Evolutionary conservation across 2,113 vertebrate genomes (phyloP).

Genomic region (Sinosuthora webbiana): DNA sequence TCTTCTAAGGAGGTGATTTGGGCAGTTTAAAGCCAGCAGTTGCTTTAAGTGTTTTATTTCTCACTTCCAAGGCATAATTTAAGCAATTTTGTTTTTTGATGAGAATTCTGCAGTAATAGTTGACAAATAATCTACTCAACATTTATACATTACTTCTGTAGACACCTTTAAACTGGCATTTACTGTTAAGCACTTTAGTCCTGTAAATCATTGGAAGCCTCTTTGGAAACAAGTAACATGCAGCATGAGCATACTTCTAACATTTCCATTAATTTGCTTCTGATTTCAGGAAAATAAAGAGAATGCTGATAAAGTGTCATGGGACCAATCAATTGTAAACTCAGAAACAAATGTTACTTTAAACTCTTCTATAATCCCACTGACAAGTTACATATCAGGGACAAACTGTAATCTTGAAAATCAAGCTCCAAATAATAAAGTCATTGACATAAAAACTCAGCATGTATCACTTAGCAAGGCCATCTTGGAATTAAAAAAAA

Average conservation of each 20-base stretch:
- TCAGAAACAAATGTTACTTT: neutral
- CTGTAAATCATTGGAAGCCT: neutral
- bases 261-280: neutral
- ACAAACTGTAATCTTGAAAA: neutral
- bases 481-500: constrained; percentile 68
- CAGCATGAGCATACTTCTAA: neutral
- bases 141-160: neutral
- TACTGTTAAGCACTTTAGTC: neutral
- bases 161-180: neutral
- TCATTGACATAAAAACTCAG: neutral
- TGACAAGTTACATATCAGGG: neutral
- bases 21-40: neutral
- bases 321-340: neutral
- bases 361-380: neutral
- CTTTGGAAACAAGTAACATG: neutral
- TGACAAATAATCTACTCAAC: neutral
- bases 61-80: neutral
- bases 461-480: constrained; percentile 69
- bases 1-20: neutral
- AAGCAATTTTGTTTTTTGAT: neutral
- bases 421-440: constrained; percentile 3
- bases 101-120: neutral
- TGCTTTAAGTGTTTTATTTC: neutral
- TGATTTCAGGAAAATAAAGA: constrained; percentile 75
- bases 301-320: constrained; percentile 30